phyloP scores from a whole-genome alignment of 2,113 vertebrate genomes.

The Capricornis sumatraensis region DNA sequence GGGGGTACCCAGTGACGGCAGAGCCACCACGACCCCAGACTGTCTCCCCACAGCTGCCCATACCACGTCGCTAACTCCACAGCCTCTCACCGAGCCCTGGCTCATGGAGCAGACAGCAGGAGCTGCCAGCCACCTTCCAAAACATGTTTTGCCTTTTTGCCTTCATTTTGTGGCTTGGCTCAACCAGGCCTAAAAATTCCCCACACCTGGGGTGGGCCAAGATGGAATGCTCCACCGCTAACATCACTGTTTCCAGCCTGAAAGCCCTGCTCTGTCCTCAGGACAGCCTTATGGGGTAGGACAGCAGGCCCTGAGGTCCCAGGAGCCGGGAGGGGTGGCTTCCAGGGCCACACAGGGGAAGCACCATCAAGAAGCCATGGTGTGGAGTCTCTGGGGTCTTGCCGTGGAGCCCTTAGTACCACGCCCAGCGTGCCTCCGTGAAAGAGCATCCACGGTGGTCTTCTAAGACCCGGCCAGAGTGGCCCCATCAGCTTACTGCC shows the following conservation, averaged over 20 bases:
- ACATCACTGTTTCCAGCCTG: conserved; percentile 38
- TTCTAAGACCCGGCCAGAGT: not conserved
- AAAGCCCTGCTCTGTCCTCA: conserved; percentile 3
- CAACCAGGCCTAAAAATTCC: conserved; percentile 26
- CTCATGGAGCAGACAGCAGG: conserved; percentile 34
- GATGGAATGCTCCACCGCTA: not conserved
- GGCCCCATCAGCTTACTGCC: not conserved
- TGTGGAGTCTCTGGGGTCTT: not conserved
- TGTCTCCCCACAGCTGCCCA: fast-evolving
- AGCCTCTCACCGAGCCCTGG: not conserved
- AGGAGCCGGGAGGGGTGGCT: not conserved
- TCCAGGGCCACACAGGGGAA: not conserved
- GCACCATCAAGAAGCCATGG: not conserved
- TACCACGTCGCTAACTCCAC: not conserved
- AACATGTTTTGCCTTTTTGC: conserved; percentile 75
- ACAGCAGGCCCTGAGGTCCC: not conserved
- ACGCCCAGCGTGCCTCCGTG: not conserved
- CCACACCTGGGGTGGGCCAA: conserved; percentile 63
- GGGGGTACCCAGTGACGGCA: not conserved
- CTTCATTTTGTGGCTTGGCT: conserved; percentile 71
- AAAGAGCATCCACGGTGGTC: not conserved
- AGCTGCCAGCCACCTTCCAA: conserved; percentile 68
- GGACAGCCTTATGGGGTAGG: not conserved
- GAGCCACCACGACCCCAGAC: not conserved
- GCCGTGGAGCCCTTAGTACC: too few species aligned